Conservation (phyloP, 2,888 invertebrate species). For the Trachelus iudaicus region DNA sequence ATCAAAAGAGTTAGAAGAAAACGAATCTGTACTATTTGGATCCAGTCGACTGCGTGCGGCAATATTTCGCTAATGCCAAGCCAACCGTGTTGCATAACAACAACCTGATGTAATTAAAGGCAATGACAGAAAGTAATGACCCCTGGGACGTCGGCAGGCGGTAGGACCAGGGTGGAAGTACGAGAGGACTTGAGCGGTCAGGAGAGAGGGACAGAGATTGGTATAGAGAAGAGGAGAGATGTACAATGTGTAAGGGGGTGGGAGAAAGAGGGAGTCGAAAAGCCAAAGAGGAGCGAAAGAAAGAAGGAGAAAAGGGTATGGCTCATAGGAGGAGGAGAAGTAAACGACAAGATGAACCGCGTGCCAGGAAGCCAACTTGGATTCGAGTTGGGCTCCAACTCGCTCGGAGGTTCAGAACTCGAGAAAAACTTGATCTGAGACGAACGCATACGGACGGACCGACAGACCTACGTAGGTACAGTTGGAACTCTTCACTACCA, state of each 20-base stretch:
- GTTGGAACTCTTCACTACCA: slow-evolving; percentile 37
- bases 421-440: slow-evolving; percentile 64
- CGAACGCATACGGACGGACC: slow-evolving; percentile 46
- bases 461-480: slow-evolving; percentile 25
- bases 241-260: not conserved
- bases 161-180: slow-evolving; percentile 1
- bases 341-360: slow-evolving; percentile 52
- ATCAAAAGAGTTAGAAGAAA: not conserved
- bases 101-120: slow-evolving; percentile 46
- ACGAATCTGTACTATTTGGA: not conserved
- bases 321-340: slow-evolving; percentile 18
- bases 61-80: not conserved
- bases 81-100: slow-evolving; percentile 45
- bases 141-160: slow-evolving; percentile 20
- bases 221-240: slow-evolving; percentile 18
- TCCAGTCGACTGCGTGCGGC: not conserved
- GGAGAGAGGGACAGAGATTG: slow-evolving; percentile 18
- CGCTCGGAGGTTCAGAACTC: slow-evolving; percentile 36
- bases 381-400: slow-evolving; percentile 49
- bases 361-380: slow-evolving; percentile 63
- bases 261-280: slow-evolving; percentile 4
- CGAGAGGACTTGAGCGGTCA: slow-evolving; percentile 10
- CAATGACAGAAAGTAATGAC: slow-evolving; percentile 44
- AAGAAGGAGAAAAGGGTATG: slow-evolving; percentile 10
- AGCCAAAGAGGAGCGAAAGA: slow-evolving; percentile 9